Base-by-base conservation (phyloP, 2,888 invertebrate genomes). In the Odontothrips loti region DNA sequence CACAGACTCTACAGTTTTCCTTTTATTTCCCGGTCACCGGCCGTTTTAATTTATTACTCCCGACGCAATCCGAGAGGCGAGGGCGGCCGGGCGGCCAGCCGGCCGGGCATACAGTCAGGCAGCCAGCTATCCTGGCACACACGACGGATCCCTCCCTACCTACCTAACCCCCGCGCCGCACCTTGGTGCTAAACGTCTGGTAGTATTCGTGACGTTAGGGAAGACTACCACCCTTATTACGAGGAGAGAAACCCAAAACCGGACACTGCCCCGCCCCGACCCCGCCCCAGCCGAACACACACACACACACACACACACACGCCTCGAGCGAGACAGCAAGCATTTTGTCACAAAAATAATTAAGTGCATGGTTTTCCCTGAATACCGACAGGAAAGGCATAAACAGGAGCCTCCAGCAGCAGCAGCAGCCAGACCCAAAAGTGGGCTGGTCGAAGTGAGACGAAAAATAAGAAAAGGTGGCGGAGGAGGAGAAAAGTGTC, bases 331-430 rank as follows among this genome's bases (percentile, higher is more conserved):
- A 43, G 34, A 58, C 58, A 6, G 58, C 20, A 20, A 75, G 23
- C 68, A 27, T 75, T 75, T 75, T 75, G 68, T 75, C 68, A 75
- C 68, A 75, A 12, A 75, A 75, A 75, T 75, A 75, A 75, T 75
- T 75, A 75, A 75, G 68, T 75, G 68, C 68, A 75, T 75, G 68
- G 68, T 75, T 75, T 75, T 75, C 68, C 23, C 27, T 23, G 68
- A 23, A 75, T 27, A 75, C 23, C 68, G 68, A 75, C 68, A 75
- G 68, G 23, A 75, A 75, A 75, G 23, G 68, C 68, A 75, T 75
- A 75, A 75, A 75, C 68, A 75, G 68, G 68, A 75, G 68, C 23
- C 27, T 20, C 68, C 27, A 10, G 23, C 68, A 27, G 68, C 23
- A 27, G 23, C 68, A 68, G 23, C 23, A 27, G 68, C 68, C 9